phyloP scores from a whole-genome alignment of 2,113 vertebrate genomes.

The Mustela nigripes region DNA sequence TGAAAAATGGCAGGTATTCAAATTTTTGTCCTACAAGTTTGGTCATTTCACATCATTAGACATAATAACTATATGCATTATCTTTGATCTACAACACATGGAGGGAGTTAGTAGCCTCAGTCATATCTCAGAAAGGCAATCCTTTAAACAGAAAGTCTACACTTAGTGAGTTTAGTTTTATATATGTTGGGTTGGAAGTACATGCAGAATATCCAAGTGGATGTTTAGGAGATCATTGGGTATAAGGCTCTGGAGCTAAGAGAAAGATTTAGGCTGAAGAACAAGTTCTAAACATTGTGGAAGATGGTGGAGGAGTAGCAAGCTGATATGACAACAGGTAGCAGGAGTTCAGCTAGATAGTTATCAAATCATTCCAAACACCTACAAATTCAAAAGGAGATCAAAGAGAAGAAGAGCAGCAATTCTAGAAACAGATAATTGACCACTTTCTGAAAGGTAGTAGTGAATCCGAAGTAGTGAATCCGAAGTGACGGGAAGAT shows the following conservation, averaged over 20 bases:
- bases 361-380: no score
- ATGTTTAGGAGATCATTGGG: not conserved
- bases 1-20: not conserved
- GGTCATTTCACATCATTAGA: not conserved
- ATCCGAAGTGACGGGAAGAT: no score
- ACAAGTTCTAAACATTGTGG: not conserved
- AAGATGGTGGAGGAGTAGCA: no score
- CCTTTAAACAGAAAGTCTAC: not conserved
- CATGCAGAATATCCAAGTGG: not conserved
- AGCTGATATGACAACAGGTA: no score
- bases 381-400: no score
- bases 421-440: no score
- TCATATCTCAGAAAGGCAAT: not conserved
- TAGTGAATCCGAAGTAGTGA: no score
- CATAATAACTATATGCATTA: not conserved
- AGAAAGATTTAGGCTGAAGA: not conserved
- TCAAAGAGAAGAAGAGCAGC: no score
- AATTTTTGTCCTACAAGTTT: not conserved
- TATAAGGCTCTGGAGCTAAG: not conserved
- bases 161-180: not conserved
- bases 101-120: not conserved
- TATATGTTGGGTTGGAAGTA: not conserved
- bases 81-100: not conserved
- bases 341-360: no score
- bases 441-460: no score